Evolutionary conservation across 2,888 invertebrate genomes (phyloP).

Genomic region (Busseola fusca): DNA sequence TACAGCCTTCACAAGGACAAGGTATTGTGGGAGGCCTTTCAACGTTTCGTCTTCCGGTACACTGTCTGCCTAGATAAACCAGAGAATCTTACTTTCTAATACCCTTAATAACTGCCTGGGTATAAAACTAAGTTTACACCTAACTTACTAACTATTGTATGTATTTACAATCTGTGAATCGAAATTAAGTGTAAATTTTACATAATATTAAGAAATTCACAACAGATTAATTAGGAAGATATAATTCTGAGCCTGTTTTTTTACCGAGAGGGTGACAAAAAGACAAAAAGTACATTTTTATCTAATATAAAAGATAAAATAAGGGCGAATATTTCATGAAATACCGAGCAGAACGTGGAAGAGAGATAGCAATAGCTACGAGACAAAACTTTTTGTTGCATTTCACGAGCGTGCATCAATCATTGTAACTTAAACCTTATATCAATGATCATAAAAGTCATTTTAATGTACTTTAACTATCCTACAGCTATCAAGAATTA

Average conservation of each 20-base stretch:
- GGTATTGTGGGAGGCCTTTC: neutral
- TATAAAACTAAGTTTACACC: constrained; percentile 17
- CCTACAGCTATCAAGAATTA: neutral
- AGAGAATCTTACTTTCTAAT: constrained; percentile 6
- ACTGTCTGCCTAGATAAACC: neutral
- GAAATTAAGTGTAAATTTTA: neutral
- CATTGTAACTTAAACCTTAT: constrained; percentile 10
- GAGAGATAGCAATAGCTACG: constrained; percentile 2
- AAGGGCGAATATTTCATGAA: neutral
- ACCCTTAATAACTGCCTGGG: constrained; percentile 5
- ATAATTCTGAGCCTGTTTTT: constrained; percentile 33
- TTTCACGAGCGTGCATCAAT: neutral
- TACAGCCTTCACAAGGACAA: neutral
- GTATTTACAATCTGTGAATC: constrained; percentile 22
- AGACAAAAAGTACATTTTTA: neutral
- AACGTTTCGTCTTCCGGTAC: neutral
- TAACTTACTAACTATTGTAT: constrained; percentile 1
- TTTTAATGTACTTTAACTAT: neutral
- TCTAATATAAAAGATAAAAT: neutral
- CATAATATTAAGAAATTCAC: constrained; percentile 48
- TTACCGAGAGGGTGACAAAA: neutral
- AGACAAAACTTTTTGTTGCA: constrained; percentile 2
- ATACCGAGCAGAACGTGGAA: constrained; percentile 25
- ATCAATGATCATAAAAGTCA: neutral
- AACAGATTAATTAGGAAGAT: constrained; percentile 44